phyloP scores from a whole-genome alignment of 2,113 vertebrate genomes.

The Clarias gariepinus region DNA sequence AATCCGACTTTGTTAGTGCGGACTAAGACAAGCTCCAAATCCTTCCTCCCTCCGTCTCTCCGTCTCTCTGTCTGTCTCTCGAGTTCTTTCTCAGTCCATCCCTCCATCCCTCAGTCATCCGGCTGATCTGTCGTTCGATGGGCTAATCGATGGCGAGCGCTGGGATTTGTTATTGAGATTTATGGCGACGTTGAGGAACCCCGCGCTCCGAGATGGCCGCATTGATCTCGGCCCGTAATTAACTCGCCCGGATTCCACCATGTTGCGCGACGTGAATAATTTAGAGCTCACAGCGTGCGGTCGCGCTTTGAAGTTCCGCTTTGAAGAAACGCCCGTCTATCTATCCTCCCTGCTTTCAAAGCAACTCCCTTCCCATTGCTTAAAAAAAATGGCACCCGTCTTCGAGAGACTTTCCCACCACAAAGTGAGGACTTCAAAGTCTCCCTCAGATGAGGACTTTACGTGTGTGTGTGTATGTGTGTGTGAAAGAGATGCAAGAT shows the following conservation, averaged over 20 bases:
- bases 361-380: not conserved
- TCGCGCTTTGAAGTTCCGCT: conserved; percentile 72
- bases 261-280: conserved; percentile 69
- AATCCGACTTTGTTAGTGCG: conserved; percentile 47
- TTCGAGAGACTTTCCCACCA: not conserved
- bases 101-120: conserved; percentile 27
- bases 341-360: conserved; percentile 21
- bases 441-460: not conserved
- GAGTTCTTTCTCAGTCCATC: not conserved
- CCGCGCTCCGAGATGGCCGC: conserved; percentile 53
- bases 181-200: conserved; percentile 26
- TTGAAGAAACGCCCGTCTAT: conserved; percentile 61
- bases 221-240: conserved; percentile 56
- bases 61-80: not conserved
- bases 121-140: conserved; percentile 30
- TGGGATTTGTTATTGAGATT: conserved; percentile 45
- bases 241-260: conserved; percentile 61
- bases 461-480: not conserved
- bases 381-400: not conserved
- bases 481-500: not conserved
- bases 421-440: not conserved
- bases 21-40: conserved; percentile 31
- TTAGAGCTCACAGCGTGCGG: conserved; percentile 69
- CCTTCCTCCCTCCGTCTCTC: not conserved
- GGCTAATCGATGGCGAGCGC: conserved; percentile 44